phyloP scores from a whole-genome alignment of 2,113 vertebrate genomes.

The Desmodus rotundus region DNA sequence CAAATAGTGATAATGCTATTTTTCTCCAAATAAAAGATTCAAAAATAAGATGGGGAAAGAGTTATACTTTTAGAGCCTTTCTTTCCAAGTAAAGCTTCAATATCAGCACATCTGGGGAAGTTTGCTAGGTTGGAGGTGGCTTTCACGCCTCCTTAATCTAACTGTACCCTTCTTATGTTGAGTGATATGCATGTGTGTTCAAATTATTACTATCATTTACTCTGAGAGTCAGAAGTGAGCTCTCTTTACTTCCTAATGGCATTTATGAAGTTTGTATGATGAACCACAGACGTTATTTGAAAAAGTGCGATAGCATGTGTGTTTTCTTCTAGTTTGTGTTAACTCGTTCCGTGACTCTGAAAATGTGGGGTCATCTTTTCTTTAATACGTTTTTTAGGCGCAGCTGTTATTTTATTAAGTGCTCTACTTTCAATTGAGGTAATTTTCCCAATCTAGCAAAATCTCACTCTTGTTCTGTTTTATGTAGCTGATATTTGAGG shows the following conservation, averaged over 20 bases:
- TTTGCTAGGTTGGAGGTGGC: background rate
- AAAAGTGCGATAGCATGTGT: background rate
- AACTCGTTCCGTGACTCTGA: background rate
- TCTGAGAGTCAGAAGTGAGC: background rate
- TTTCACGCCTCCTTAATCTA: background rate
- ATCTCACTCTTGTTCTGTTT: background rate
- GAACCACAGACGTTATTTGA: background rate
- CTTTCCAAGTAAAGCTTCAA: background rate
- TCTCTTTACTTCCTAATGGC: background rate
- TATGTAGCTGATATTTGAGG: background rate
- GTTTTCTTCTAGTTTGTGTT: background rate
- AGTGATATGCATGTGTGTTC: background rate
- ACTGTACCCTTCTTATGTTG: background rate
- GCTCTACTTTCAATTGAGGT: slow-evolving; percentile 3
- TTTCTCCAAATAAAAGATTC: background rate
- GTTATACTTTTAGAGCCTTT: background rate
- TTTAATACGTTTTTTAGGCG: background rate
- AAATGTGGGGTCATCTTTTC: slow-evolving; percentile 11
- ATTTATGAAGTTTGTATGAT: background rate
- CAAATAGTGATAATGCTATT: background rate
- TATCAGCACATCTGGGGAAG: background rate
- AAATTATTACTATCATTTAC: background rate
- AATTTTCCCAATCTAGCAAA: slow-evolving; percentile 32
- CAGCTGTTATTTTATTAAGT: slow-evolving; percentile 43
- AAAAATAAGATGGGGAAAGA: background rate